Conservation (phyloP, 2,797 vertebrate species). For the Chromis chromis region DNA sequence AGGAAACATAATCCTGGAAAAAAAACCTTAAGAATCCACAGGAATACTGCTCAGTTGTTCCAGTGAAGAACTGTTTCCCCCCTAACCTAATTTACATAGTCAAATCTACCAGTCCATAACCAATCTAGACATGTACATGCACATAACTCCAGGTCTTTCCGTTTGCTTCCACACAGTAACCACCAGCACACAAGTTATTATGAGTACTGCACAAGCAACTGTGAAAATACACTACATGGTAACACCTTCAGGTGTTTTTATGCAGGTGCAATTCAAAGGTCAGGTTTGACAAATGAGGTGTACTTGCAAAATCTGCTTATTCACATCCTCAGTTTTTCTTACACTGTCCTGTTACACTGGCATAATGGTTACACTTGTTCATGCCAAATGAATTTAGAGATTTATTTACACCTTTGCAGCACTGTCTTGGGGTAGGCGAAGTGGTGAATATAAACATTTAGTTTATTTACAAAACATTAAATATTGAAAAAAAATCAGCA, state of each 20-base stretch:
- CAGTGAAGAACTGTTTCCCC: conserved; percentile 1
- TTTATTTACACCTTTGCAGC: background rate
- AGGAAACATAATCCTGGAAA: conserved; percentile 29
- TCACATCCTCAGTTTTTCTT: conserved; percentile 9
- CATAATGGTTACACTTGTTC: background rate
- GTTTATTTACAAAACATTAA: conserved; percentile 4
- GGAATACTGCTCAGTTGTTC: background rate
- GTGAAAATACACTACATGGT: conserved; percentile 2
- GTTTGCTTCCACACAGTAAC: conserved; percentile 16
- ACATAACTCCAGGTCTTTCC: conserved; percentile 9
- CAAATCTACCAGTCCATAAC: conserved; percentile 20
- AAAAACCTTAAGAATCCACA: background rate
- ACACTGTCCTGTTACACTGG: conserved; percentile 19
- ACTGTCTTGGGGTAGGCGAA: background rate
- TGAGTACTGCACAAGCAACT: background rate
- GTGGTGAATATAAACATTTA: background rate
- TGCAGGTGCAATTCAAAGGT: conserved; percentile 23
- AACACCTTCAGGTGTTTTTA: conserved; percentile 30
- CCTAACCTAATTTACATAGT: conserved; percentile 22
- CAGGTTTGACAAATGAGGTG: conserved; percentile 29
- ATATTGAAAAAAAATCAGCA: background rate
- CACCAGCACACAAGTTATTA: background rate
- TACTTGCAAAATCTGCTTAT: conserved; percentile 36
- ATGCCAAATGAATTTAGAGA: background rate
- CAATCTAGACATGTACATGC: conserved; percentile 4